Evolutionary conservation across 2,113 vertebrate genomes (phyloP).

Genomic region (Microcebus ravelobensis): DNA sequence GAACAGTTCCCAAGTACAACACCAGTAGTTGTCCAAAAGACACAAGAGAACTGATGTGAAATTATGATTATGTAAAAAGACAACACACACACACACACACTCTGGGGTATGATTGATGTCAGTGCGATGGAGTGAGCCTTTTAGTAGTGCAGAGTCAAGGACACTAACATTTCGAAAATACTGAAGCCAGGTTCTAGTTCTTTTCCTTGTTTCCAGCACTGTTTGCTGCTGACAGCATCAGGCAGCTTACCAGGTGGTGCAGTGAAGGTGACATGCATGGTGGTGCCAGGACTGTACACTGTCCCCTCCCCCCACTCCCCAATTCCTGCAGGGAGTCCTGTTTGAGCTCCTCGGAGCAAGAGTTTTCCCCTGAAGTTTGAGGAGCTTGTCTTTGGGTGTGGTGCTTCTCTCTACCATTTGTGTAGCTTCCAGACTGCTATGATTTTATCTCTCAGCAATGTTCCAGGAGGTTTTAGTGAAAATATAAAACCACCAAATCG

Average conservation of each 20-base stretch:
- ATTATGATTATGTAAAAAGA: background rate
- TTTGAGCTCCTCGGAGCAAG: background rate
- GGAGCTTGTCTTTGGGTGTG: background rate
- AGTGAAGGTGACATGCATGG: background rate
- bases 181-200: background rate
- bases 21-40: background rate
- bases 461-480: constrained; percentile 73
- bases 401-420: background rate
- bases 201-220: background rate
- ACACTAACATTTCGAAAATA: background rate
- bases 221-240: background rate
- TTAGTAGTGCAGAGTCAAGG: background rate
- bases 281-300: background rate
- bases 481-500: constrained; percentile 54
- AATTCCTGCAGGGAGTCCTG: background rate
- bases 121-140: background rate
- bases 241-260: rapidly evolving
- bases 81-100: too few relatives aligned
- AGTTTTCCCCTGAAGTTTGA: background rate
- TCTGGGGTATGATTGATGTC: background rate
- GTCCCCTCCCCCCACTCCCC: background rate
- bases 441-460: constrained; percentile 68
- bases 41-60: background rate
- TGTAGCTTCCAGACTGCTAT: constrained; percentile 5
- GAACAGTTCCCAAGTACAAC: background rate